Percentiles rank a stretch among this genome's conserved stretches.
These are phyloP conservation scores for Vollenhovia emeryi DNA, from an alignment of 1,140 invertebrate species.

Conservation along the genomic window DNA sequence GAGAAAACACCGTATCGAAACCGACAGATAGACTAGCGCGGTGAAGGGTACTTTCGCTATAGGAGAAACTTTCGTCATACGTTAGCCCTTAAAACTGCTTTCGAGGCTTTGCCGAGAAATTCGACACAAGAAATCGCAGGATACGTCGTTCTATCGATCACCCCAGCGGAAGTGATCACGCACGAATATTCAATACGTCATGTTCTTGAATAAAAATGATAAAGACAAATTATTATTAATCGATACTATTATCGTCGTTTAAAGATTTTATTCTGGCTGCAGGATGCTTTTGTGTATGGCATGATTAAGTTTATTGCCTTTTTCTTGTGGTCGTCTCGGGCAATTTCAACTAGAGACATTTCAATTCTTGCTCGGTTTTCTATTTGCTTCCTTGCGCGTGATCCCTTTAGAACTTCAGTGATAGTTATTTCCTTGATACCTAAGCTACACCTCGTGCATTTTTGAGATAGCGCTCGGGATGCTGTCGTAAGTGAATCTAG, in stretches of 20 bases:
- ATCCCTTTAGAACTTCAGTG: background rate
- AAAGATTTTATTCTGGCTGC: background rate
- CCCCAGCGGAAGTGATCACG: constrained; percentile 40
- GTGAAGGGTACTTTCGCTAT: constrained; percentile 29
- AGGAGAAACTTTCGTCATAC: constrained; percentile 64
- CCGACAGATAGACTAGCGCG: constrained; percentile 32
- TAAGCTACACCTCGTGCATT: background rate
- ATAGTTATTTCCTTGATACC: background rate
- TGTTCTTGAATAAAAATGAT: background rate
- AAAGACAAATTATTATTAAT: constrained; percentile 12
- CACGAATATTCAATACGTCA: background rate
- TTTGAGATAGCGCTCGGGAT: background rate
- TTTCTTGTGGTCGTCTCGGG: no score
- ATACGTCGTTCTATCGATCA: constrained; percentile 42
- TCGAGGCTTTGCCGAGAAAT: constrained; percentile 42
- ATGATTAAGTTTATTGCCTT: background rate
- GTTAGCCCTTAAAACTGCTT: constrained; percentile 68
- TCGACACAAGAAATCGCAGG: constrained; percentile 64
- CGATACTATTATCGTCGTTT: background rate
- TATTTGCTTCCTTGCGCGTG: background rate
- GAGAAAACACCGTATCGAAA: constrained; percentile 13
- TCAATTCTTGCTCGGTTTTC: background rate
- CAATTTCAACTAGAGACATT: background rate
- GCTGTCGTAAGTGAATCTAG: constrained; percentile 2
- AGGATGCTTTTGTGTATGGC: background rate